Evolutionary conservation across 2,113 vertebrate species (phyloP).

Genomic region (Seriola aureovittata): DNA sequence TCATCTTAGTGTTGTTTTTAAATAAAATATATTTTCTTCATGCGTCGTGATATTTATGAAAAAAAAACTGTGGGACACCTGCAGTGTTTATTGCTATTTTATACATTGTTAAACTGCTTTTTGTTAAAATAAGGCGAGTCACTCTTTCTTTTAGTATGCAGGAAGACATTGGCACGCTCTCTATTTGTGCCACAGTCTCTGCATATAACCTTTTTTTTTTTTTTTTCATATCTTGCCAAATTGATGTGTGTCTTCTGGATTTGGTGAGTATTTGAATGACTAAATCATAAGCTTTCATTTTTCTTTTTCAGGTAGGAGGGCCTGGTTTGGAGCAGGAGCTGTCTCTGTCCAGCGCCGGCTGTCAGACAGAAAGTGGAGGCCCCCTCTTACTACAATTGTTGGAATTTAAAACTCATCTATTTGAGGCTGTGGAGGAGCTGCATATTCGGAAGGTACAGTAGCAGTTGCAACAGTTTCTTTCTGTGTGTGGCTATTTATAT

Average conservation of each 20-base stretch:
- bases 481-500: not conserved
- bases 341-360: constrained; percentile 34
- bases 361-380: constrained; percentile 81
- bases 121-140: too few relatives aligned
- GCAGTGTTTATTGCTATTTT: not conserved
- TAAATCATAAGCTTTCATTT: not conserved
- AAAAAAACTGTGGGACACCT: not conserved
- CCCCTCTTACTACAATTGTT: constrained; percentile 88
- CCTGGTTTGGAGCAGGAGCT: constrained; percentile 37
- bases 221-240: not conserved
- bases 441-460: constrained; percentile 90
- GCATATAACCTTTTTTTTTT: not conserved
- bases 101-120: too few relatives aligned
- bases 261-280: not conserved
- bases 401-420: constrained; percentile 91
- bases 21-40: not conserved
- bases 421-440: constrained; percentile 92
- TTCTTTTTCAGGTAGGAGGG: constrained; percentile 29
- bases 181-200: not conserved
- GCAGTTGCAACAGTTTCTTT: not conserved
- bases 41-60: not conserved
- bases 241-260: not conserved
- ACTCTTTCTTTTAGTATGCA: not conserved
- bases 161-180: not conserved
- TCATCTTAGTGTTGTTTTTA: not conserved